phyloP scores from a whole-genome alignment of 1,140 invertebrate genomes.

The Sycophaga agraensis region DNA sequence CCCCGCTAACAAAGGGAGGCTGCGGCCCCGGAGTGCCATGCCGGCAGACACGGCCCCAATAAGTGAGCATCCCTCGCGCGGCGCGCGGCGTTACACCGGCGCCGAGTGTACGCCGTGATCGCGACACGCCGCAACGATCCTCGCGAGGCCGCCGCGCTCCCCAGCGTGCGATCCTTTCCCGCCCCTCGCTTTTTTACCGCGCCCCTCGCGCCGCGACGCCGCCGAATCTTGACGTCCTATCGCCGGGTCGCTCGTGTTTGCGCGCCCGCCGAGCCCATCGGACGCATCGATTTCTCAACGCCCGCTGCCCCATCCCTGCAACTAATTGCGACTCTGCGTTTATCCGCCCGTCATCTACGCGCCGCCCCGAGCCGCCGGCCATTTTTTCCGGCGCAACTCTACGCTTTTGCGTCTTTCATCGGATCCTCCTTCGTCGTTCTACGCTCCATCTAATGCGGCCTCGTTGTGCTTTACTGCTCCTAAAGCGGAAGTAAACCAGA shows the following conservation, averaged over 20 bases:
- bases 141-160: neutral
- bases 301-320: too few species aligned
- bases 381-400: too few species aligned
- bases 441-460: too few species aligned
- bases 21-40: conserved; percentile 48
- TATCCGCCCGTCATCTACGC: too few species aligned
- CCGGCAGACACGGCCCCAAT: conserved; percentile 58
- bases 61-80: conserved; percentile 57
- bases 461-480: too few species aligned
- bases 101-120: conserved; percentile 33
- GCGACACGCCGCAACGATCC: conserved; percentile 40
- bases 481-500: too few species aligned
- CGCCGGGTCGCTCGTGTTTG: neutral
- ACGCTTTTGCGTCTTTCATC: too few species aligned
- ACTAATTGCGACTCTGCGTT: too few species aligned
- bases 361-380: too few species aligned
- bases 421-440: too few species aligned
- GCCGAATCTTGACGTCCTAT: conserved; percentile 15
- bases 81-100: too few species aligned
- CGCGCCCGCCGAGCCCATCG: neutral
- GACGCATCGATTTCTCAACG: conserved; percentile 5
- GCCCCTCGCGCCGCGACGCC: neutral
- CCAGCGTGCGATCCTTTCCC: neutral
- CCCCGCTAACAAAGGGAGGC: too few species aligned
- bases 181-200: neutral